Evolutionary conservation across 1,140 invertebrate species (phyloP).

Genomic region (Brachystomella parvula): DNA sequence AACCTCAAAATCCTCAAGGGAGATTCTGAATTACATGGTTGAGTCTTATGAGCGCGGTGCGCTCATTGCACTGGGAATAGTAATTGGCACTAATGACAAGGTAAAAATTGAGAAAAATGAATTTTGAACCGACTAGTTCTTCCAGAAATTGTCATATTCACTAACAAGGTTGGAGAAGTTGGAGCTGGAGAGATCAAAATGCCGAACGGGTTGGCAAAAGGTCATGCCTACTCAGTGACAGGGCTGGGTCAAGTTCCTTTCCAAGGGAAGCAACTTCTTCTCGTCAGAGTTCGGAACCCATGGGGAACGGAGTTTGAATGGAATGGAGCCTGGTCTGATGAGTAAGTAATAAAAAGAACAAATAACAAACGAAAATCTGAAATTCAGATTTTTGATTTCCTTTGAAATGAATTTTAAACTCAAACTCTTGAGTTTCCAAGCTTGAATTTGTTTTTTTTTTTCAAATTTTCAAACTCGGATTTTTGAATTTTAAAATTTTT

Average conservation of each 20-base stretch:
- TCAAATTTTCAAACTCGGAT: too few species aligned
- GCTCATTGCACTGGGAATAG: conserved; percentile 59
- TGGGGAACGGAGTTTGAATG: conserved; percentile 59
- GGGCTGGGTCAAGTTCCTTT: conserved; percentile 48
- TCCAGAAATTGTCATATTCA: not conserved
- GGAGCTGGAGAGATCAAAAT: conserved; percentile 33
- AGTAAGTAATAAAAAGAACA: too few species aligned
- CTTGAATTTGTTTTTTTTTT: too few species aligned
- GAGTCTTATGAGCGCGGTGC: conserved; percentile 54
- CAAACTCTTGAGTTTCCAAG: too few species aligned
- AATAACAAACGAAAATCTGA: too few species aligned
- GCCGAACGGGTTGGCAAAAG: conserved; percentile 52
- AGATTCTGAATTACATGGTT: conserved; percentile 52
- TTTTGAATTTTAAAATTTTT: too few species aligned
- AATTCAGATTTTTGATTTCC: too few species aligned
- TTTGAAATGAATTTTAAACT: too few species aligned
- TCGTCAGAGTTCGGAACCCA: conserved; percentile 55
- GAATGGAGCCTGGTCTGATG: conserved; percentile 56
- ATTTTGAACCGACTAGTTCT: conserved; percentile 30
- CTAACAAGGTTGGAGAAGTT: not conserved
- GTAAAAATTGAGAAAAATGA: conserved; percentile 41
- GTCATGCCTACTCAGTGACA: conserved; percentile 59
- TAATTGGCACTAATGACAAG: not conserved
- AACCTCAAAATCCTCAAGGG: conserved; percentile 41
- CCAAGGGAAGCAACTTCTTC: conserved; percentile 41